Evolutionary conservation across 2,888 invertebrate genomes (phyloP), one percentile per base, ranked within the genome.

Genomic region (Capitulum mitella): DNA sequence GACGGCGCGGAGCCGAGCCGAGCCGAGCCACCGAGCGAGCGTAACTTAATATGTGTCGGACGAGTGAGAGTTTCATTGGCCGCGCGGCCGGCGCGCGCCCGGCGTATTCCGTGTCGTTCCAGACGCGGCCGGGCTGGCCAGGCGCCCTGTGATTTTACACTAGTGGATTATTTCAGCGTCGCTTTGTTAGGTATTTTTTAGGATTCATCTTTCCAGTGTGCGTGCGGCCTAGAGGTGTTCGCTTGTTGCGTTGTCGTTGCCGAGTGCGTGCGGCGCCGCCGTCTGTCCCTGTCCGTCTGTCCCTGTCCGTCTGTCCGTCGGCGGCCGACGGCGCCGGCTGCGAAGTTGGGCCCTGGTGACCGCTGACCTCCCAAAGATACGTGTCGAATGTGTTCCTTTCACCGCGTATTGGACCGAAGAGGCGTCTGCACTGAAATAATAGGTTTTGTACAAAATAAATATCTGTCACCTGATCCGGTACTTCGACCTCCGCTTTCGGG

Each of bases 151-250:
- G 70, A 70, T 70, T 70, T 70, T 70, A 70, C 70, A 70, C 70
- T 70, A 70, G 74, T 74, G 48, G 40, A 78, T 78, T 64, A 58
- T 78, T 74, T 64, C 46, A 54, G 64, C 70, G 70, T 61, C 64
- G 51, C 61, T 78, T 61, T 70, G 64, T 64, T 78, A 78, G 64
- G 43, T 22, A 58, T 61, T 78, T 78, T 78, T 78, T 70, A 70
- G 70, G 70, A 70, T 70, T 70, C 70, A 64, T 64, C 64, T 64
- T 70, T 70, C 40, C 70, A 40, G 70, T 70, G 70, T 70, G 70
- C 70, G 70, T 26, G 70, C 3, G 70, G 70, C 22, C 26, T 26
- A 19, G 70, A 37, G 40, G n/a, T 22, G 70, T 70, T 64, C 8
- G 37, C 37, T 70, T 70, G 70, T 40, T 40, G 70, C 70, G 70